Base-by-base conservation (phyloP, 2,113 vertebrate genomes). In the Shinisaurus crocodilurus region DNA sequence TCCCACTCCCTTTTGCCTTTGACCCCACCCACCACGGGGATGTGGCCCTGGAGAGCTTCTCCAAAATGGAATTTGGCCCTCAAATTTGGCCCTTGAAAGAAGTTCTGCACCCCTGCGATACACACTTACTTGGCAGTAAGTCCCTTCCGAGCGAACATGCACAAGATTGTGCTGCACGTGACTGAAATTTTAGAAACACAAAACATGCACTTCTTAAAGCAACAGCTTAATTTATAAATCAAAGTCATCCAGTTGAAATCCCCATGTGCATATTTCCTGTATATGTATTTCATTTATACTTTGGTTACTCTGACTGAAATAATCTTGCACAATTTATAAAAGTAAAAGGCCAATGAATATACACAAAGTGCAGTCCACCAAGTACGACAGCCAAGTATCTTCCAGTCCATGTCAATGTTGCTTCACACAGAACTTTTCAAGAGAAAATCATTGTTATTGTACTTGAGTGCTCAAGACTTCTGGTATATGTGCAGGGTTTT, bases 111-210 rank as follows among this genome's bases (percentile, higher is more conserved):
- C 20, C 57, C 20, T 18, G 60, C 5, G 4, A 23, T 63, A 63
- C 60, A 63, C 16, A 20, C 70, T 72, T 72, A n/a, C 13, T 16
- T 37, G 34, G 72, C 34, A 74, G 34, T 37, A 37, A 63, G 60
- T 63, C 50, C 50, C 77, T 81, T 81, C 79, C n/a, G 50, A 34
- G 48, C 6, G 34, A 13, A 57, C 50, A 57, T n/a, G 12, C 79
- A 54, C 18, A 23, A 34, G 18, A 32, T 80, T 80, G 27, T 6
- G 1, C 0, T 25, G 76, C 23, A 86, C 79, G 72, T 84, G 83
- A 87, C 90, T 60, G 67, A 67, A 72, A 63, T 86, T 86, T 82
- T 90, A 88, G n/a, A 70, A 92, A 65, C 76, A 80, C 57, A 65
- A 69, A 63, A 86, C 20, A 80, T 1, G 0, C 13, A 77, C 50